These are phyloP conservation scores for Verasper variegatus DNA, from an alignment of 2,113 vertebrate genomes.

Conservation along the genomic window DNA sequence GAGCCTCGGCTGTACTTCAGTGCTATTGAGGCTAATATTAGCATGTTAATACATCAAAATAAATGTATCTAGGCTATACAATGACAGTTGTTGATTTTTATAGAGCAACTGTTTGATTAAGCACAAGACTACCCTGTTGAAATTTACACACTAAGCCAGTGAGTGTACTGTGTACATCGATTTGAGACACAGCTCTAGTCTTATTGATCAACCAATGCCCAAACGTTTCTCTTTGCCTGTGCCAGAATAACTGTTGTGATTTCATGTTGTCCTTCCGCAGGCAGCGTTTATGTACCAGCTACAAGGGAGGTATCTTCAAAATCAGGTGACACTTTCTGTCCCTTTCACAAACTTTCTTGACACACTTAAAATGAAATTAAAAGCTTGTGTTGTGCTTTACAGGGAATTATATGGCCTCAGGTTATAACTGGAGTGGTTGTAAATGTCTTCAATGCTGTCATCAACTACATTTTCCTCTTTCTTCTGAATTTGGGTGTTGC, in stretches of 20 bases:
- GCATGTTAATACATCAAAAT: too few relatives aligned
- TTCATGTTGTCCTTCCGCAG: conserved; percentile 69
- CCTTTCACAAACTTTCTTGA: background rate
- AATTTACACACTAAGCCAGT: too few relatives aligned
- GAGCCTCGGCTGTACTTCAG: too few relatives aligned
- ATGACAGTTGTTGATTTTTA: too few relatives aligned
- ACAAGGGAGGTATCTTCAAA: conserved; percentile 89
- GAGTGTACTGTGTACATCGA: too few relatives aligned
- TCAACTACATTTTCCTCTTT: conserved; percentile 89
- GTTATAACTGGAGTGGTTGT: conserved; percentile 85
- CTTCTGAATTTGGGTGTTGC: conserved; percentile 87
- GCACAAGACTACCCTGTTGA: too few relatives aligned
- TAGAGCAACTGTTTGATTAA: too few relatives aligned
- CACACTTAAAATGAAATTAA: background rate
- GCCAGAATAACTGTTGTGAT: background rate
- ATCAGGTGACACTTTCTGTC: conserved; percentile 80
- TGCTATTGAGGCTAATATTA: too few relatives aligned
- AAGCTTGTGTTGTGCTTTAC: conserved; percentile 45
- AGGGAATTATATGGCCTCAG: conserved; percentile 94
- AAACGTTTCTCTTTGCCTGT: background rate
- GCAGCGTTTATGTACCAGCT: conserved; percentile 91
- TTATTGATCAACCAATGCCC: background rate
- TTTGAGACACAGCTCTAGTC: too few relatives aligned
- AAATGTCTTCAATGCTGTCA: conserved; percentile 88
- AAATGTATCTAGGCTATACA: too few relatives aligned